Evolutionary conservation across 30 jellyfish, hydroid and myxozoan genomes (phyloP).

Genomic region (Hydractinia echinata): DNA sequence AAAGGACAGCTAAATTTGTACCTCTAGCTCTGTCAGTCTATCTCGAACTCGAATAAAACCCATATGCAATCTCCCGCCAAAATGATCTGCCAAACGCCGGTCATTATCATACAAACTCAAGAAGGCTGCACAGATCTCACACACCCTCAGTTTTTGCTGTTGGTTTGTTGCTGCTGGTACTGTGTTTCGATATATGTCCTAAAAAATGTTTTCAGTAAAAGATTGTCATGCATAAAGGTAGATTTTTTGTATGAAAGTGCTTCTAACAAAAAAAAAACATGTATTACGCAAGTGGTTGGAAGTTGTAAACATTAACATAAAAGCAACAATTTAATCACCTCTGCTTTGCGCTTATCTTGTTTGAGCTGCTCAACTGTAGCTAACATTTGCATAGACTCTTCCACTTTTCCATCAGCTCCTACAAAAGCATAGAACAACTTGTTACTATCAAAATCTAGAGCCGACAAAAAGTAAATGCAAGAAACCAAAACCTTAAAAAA

Average conservation of each 20-base stretch:
- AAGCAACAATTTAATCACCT: slow-evolving; percentile 39
- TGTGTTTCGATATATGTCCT: slow-evolving; percentile 81
- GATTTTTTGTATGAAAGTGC: background rate
- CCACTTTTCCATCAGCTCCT: slow-evolving; percentile 99
- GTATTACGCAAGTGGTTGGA: background rate
- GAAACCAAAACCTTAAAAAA: background rate
- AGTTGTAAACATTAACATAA: background rate
- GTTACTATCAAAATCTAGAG: too few species aligned
- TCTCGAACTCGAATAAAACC: slow-evolving; percentile 93
- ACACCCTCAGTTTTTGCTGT: slow-evolving; percentile 94
- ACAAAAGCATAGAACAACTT: background rate
- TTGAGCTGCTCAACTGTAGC: slow-evolving; percentile 83
- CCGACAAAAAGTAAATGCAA: background rate
- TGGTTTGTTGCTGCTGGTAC: slow-evolving; percentile 93
- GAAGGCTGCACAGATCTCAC: slow-evolving; percentile 99
- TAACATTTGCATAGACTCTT: slow-evolving; percentile 88
- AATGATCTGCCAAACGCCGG: slow-evolving; percentile 96
- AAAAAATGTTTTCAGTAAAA: background rate
- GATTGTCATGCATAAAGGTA: background rate
- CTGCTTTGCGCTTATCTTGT: slow-evolving; percentile 85
- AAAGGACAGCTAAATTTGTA: background rate
- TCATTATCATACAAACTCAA: slow-evolving; percentile 95
- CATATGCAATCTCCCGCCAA: slow-evolving; percentile 98
- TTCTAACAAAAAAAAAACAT: background rate
- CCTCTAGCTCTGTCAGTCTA: slow-evolving; percentile 80